These are phyloP conservation scores for Phlogophora meticulosa DNA, from an alignment of 2,888 invertebrate species.

Conservation along the genomic window DNA sequence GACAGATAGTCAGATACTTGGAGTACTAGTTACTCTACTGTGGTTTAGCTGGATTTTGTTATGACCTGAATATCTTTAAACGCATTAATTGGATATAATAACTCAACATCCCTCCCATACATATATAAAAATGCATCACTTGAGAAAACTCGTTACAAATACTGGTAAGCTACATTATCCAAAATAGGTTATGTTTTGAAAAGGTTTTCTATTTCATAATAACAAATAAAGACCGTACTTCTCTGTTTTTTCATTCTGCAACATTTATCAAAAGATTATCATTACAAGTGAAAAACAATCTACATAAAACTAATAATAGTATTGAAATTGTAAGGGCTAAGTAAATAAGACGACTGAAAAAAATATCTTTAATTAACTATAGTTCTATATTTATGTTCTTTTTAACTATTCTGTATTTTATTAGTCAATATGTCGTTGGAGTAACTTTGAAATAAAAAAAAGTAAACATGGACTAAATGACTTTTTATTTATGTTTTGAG, in stretches of 20 bases:
- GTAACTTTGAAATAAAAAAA: too few relatives aligned
- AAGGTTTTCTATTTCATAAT: conserved; percentile 26
- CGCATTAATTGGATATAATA: background rate
- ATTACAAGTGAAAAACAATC: background rate
- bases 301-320: background rate
- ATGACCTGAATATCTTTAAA: conserved; percentile 29
- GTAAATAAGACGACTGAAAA: background rate
- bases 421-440: too few relatives aligned
- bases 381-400: background rate
- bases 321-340: background rate
- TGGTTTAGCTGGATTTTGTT: conserved; percentile 25
- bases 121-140: conserved; percentile 62
- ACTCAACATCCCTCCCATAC: background rate
- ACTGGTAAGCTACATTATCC: conserved; percentile 60
- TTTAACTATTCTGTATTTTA: too few relatives aligned
- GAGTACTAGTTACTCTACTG: conserved; percentile 36
- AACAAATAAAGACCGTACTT: conserved; percentile 12
- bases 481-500: too few relatives aligned
- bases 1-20: conserved; percentile 6
- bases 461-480: too few relatives aligned
- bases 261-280: background rate
- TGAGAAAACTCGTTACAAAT: conserved; percentile 59
- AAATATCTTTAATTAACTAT: background rate
- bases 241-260: background rate
- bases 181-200: conserved; percentile 45